These are phyloP conservation scores for Orchesella flavescens DNA, from an alignment of 2,888 invertebrate genomes.

Conservation along the genomic window DNA sequence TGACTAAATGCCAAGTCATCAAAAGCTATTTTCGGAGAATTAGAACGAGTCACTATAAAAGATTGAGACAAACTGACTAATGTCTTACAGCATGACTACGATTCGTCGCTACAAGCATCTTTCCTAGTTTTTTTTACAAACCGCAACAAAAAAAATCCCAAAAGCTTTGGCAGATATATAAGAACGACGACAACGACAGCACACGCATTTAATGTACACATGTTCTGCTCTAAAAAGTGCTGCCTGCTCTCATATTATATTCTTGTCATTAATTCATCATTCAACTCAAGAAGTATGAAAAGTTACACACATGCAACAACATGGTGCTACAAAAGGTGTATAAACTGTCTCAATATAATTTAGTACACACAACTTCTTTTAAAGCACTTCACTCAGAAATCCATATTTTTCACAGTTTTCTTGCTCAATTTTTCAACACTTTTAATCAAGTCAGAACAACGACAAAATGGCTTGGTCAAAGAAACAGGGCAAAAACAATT, in stretches of 20 bases:
- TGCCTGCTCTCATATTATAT: background rate
- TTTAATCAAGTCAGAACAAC: background rate
- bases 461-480: slow-evolving; percentile 9
- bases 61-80: slow-evolving; percentile 16
- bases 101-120: too few species aligned
- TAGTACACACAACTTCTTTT: background rate
- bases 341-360: background rate
- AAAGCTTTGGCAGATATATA: too few species aligned
- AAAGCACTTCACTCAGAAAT: background rate
- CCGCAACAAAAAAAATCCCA: too few species aligned
- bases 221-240: too few species aligned
- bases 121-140: too few species aligned
- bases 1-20: slow-evolving; percentile 9
- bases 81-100: too few species aligned
- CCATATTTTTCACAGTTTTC: background rate
- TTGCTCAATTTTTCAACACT: background rate
- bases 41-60: slow-evolving; percentile 16
- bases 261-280: background rate
- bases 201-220: too few species aligned
- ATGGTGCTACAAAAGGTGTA: background rate
- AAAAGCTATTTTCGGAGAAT: background rate
- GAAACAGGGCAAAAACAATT: background rate
- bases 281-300: background rate
- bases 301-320: background rate
- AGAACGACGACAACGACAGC: too few species aligned